Conservation (phyloP, 1,140 invertebrate genomes). For the Hydropsyche tenuis region DNA sequence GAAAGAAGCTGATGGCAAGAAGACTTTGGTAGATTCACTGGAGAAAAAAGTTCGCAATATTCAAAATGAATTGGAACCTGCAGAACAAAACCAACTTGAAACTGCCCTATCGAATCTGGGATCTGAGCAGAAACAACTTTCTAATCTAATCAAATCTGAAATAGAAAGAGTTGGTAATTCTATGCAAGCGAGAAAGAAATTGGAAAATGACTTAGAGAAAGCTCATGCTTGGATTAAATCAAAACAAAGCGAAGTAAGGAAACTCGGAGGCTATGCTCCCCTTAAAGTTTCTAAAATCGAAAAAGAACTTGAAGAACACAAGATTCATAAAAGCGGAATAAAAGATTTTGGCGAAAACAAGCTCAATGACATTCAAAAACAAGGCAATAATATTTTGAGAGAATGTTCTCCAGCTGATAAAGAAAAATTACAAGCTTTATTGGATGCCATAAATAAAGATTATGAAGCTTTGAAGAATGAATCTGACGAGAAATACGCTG, state of each 20-base stretch:
- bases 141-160: conserved; percentile 73
- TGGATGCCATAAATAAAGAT: conserved; percentile 72
- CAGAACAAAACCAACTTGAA: conserved; percentile 76
- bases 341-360: conserved; percentile 79
- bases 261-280: conserved; percentile 76
- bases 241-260: conserved; percentile 77
- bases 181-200: conserved; percentile 72
- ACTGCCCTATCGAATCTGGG: conserved; percentile 69
- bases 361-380: conserved; percentile 76
- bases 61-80: conserved; percentile 82
- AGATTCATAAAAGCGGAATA: conserved; percentile 75
- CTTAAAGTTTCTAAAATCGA: conserved; percentile 77
- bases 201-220: conserved; percentile 79
- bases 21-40: conserved; percentile 79
- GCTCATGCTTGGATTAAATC: conserved; percentile 79
- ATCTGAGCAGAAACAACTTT: conserved; percentile 75
- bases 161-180: conserved; percentile 73
- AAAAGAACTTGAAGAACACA: conserved; percentile 77
- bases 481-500: conserved; percentile 74
- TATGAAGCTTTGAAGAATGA: conserved; percentile 75
- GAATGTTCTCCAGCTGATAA: conserved; percentile 80
- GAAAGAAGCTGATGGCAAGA: conserved; percentile 86
- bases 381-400: conserved; percentile 76
- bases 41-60: conserved; percentile 84
- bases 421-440: conserved; percentile 68